Base-by-base conservation (phyloP, 2,797 vertebrate species). In the Diglossa cyanea region DNA sequence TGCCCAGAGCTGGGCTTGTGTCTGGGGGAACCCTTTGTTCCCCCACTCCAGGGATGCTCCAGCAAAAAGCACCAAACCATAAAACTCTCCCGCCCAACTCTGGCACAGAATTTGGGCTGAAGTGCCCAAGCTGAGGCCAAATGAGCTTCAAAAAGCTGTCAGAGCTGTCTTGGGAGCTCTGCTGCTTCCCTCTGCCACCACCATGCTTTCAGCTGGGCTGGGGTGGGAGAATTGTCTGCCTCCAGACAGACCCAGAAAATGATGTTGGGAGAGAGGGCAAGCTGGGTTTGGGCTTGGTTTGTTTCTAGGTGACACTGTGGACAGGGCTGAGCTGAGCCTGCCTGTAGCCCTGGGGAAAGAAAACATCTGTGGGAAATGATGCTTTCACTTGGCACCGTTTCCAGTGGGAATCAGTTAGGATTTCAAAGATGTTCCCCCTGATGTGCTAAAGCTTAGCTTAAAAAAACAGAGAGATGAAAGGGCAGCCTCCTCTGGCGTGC, bases 351-450 rank as follows among this genome's bases (percentile, higher is more conserved):
- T 13, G 47, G 82, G 73, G 70, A 70, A 75, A 75, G 50, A 58
- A 82, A 80, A 53, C 0, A 13, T 86, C 63, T 2, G 5, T 82
- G 71, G 82, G 71, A 94, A 95, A 80, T 21, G 13, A 47, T 47
- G 74, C 50, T 71, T 88, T 86, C 1, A 0, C 73, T 90, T 72
- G 82, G 93, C 89, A 84, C 62, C 3, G 0, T 84, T 93, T 94
- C 85, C 82, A 78, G 73, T 18, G 73, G 94, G 87, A 94, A 80
- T 93, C 87, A 55, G 91, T 7, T 18, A 84, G 67, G 66, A 91
- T 94, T 95, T 96, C 94, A 96, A 77, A 93, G 89, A 78, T 50
- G 16, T 79, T 94, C 70, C 33, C 60, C 84, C 17, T 61, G 65
- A 86, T 67, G 93, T 71, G 63, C 70, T 86, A 84, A 91, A 94